A percentile compares a stretch with the other conserved stretches of the same genome.
Conservation (phyloP, 2,797 vertebrate species). For the Cryptoprocta ferox region DNA sequence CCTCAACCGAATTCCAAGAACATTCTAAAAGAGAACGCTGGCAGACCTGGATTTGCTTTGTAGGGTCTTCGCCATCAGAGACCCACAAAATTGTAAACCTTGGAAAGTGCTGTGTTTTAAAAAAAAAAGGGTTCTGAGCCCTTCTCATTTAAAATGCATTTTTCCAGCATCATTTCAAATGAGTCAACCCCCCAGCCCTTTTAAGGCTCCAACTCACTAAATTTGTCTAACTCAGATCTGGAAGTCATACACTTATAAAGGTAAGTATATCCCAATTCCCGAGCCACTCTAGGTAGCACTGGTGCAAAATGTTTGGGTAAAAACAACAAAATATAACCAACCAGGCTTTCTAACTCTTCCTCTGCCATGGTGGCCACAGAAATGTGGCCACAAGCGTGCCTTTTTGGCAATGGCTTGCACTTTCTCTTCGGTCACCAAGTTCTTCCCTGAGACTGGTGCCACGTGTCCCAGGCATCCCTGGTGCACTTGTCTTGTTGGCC, state of each 20-base stretch:
- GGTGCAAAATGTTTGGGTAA: neutral
- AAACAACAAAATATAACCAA: neutral
- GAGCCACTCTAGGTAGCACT: neutral
- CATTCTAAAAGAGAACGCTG: slow-evolving; percentile 9
- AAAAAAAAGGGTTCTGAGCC: slow-evolving; percentile 49
- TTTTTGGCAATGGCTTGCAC: neutral
- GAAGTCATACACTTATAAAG: slow-evolving; percentile 16
- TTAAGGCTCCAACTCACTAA: neutral
- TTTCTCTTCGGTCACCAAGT: neutral
- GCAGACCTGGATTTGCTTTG: slow-evolving; percentile 45
- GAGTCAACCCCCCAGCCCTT: neutral
- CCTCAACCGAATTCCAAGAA: slow-evolving; percentile 62
- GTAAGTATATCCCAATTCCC: slow-evolving; percentile 7
- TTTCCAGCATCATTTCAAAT: slow-evolving; percentile 72
- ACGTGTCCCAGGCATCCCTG: rapidly evolving
- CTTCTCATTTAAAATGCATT: slow-evolving; percentile 76
- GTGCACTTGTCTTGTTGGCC: rapidly evolving
- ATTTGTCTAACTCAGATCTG: slow-evolving; percentile 62
- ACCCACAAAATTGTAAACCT: slow-evolving; percentile 79
- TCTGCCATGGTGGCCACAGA: neutral
- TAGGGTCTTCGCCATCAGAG: slow-evolving; percentile 70
- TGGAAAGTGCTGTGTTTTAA: slow-evolving; percentile 73
- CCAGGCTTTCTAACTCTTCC: neutral
- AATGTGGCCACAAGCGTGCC: rapidly evolving
- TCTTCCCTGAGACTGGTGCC: neutral